A percentile compares a stretch with the other conserved stretches of the same genome.
These are phyloP conservation scores for Notocelia uddmanniana DNA, from an alignment of 2,888 invertebrate genomes.

Conservation along the genomic window DNA sequence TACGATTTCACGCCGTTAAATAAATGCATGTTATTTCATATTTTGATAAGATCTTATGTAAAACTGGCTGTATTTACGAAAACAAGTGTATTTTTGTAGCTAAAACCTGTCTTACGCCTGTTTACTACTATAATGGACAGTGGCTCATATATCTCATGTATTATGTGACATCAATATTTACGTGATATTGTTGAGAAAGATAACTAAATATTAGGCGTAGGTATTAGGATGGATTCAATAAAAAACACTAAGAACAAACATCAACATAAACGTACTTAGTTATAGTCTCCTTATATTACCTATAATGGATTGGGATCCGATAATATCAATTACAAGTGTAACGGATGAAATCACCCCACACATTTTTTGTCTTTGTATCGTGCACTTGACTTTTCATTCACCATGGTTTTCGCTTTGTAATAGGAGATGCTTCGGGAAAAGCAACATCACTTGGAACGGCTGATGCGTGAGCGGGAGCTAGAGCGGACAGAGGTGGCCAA, in stretches of 20 bases:
- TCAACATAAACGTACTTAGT: no score
- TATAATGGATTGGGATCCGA: no score
- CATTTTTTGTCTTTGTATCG: neutral
- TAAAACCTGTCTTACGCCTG: neutral
- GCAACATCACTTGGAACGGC: neutral
- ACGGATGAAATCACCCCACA: neutral
- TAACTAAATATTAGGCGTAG: neutral
- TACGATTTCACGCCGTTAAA: neutral
- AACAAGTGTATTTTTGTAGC: neutral
- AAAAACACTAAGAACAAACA: no score
- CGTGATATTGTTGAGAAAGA: neutral
- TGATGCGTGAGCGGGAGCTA: constrained; percentile 88
- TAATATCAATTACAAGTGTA: no score
- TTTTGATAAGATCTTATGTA: neutral
- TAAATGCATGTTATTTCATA: neutral
- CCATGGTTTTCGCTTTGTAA: constrained; percentile 32
- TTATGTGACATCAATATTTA: neutral
- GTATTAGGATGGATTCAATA: neutral
- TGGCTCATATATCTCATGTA: no score
- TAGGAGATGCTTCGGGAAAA: constrained; percentile 83
- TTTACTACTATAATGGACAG: neutral
- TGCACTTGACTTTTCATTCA: neutral
- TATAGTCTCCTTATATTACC: no score
- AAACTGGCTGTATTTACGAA: constrained; percentile 22
- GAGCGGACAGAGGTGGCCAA: constrained; percentile 95